Evolutionary conservation across 1,140 invertebrate species (phyloP).

Genomic region (Hormaphis cornu): DNA sequence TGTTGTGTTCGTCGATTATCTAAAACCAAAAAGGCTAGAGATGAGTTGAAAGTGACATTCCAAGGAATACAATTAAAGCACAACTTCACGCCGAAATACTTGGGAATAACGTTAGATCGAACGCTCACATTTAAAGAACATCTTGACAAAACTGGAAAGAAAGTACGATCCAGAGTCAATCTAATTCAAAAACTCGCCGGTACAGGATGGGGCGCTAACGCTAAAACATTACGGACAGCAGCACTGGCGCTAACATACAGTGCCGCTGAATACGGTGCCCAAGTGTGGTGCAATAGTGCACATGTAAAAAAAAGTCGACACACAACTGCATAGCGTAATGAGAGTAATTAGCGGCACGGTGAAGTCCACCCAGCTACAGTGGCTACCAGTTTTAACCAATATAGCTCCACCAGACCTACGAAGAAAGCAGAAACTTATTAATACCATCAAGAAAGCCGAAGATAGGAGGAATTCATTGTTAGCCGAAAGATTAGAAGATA

Average conservation of each 20-base stretch:
- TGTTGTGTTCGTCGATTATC: no score
- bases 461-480: no score
- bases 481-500: not conserved
- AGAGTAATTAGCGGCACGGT: constrained; percentile 11
- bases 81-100: no score
- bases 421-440: no score
- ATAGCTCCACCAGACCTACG: constrained; percentile 8
- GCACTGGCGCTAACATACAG: not conserved
- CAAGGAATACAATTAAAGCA: not conserved
- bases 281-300: not conserved
- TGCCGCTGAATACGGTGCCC: constrained; percentile 11
- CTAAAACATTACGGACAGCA: not conserved
- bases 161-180: not conserved
- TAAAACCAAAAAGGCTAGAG: constrained; percentile 20
- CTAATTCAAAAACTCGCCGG: not conserved
- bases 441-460: no score
- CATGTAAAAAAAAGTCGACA: constrained; percentile 19
- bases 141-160: constrained; percentile 3
- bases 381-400: constrained; percentile 6
- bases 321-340: not conserved
- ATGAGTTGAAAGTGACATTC: not conserved
- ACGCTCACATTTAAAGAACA: constrained; percentile 16
- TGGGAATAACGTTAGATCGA: no score
- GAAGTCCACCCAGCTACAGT: constrained; percentile 11
- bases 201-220: not conserved